Percentiles rank a stretch among this genome's conserved stretches.
phyloP scores from a whole-genome alignment of 2,113 vertebrate genomes.

The Toxotes chatareus region DNA sequence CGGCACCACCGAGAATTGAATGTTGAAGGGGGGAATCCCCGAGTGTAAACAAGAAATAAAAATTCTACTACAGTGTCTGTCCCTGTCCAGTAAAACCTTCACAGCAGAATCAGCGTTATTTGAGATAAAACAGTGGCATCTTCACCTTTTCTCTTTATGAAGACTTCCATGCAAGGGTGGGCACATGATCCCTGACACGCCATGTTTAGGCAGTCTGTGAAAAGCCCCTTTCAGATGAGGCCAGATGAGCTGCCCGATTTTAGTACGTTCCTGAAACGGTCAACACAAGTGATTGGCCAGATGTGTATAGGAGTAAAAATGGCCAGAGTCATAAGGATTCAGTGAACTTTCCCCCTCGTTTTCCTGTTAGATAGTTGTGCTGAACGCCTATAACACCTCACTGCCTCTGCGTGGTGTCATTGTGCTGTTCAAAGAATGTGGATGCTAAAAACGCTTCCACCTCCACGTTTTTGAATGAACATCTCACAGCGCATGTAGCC shows the following conservation, averaged over 20 bases:
- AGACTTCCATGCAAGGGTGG: no score
- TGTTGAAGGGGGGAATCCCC: not conserved
- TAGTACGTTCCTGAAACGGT: not conserved
- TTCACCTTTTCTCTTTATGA: not conserved
- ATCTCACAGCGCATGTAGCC: no score
- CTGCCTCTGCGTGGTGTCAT: no score
- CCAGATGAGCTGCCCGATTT: not conserved
- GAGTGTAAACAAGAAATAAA: not conserved
- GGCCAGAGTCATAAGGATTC: no score
- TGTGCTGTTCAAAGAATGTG: no score
- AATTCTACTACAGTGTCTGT: not conserved
- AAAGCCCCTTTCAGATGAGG: not conserved
- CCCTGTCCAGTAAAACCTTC: not conserved
- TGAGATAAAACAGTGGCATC: not conserved
- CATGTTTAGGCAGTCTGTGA: not conserved
- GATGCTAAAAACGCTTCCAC: no score
- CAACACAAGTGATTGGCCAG: not conserved
- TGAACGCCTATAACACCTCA: no score
- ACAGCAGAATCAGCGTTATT: not conserved
- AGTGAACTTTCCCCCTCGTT: no score
- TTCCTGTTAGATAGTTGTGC: no score
- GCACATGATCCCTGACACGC: no score
- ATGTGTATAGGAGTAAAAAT: no score
- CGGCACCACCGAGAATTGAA: not conserved
- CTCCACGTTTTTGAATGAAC: no score